Base-by-base conservation (phyloP, 2,797 vertebrate species). In the Myotis pilosus region DNA sequence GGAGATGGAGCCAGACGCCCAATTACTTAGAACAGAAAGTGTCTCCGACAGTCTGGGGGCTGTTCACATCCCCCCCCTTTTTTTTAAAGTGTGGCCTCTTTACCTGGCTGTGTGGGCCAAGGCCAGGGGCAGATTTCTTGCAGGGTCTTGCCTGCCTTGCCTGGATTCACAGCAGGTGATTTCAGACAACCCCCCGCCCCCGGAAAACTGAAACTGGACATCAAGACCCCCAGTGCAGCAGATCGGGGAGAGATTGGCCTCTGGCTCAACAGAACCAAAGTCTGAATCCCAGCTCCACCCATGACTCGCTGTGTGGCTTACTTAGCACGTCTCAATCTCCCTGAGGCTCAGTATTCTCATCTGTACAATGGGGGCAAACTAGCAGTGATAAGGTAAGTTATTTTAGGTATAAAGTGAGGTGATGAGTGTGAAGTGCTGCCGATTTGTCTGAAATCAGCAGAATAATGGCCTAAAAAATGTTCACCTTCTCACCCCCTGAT, bases 11-110 rank as follows among this genome's bases (percentile, higher is more conserved):
- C 25, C 60, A 41, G 47, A 53, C 3, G 9, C 90, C 94, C 89
- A 92, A 78, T 95, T 97, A 96, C 74, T 96, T 82, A 96, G 85
- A 78, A 33, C 64, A 69, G 15, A 62, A 87, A 79, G 78, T 47
- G 33, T 22, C 41, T 93, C 84, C 74, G 33, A 2, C 64, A 89
- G 49, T 66, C 62, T 36, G 33, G 74, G 47, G 51, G 3, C 30
- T 25, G 28, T 38, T 49, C 4, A 5, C 25, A 13, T 5, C 20
- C 7, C 20, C 25, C 20, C 10, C 20, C 3, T 5, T 25, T 49
- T 74, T 17, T 51, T 20, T 38, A 60, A 91, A 51, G 60, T 11
- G 3, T 15, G 3, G 49, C 33, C 49, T 49, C 33, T 78, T 71
- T 36, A 3, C 3, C 41, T 62, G 12, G n/a, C 66, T 83, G 17